These are phyloP conservation scores for Montipora efflorescens DNA, from an alignment of 64 coral and sea anemone species.

Conservation along the genomic window DNA sequence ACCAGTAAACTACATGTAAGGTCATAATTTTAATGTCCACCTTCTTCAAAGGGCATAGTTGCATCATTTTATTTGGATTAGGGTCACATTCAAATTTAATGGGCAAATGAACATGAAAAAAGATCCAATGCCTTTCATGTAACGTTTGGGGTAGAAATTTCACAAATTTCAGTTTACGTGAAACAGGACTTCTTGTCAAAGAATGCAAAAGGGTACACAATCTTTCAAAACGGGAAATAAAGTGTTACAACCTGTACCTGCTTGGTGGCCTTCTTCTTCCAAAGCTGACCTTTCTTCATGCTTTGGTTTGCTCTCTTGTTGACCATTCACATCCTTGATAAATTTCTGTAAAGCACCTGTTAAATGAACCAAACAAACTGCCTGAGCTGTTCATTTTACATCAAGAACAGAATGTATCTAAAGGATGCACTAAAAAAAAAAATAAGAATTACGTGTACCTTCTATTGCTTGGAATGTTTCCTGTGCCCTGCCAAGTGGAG, in stretches of 20 bases:
- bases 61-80: no score
- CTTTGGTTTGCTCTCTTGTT: constrained; percentile 44
- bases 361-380: background rate
- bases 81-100: no score
- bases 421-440: background rate
- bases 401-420: background rate
- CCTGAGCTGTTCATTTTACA: background rate
- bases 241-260: background rate
- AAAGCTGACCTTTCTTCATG: constrained; percentile 29
- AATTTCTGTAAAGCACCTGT: constrained; percentile 75
- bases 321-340: constrained; percentile 42
- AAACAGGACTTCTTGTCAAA: no score
- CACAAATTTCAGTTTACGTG: no score
- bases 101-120: no score
- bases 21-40: no score
- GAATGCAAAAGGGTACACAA: background rate
- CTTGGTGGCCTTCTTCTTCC: constrained; percentile 19
- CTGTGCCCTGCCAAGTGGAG: constrained; percentile 94
- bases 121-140: no score
- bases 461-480: constrained; percentile 98
- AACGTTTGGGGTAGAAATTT: no score
- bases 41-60: no score
- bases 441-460: constrained; percentile 7
- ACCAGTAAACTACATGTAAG: no score
- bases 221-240: background rate